These are phyloP conservation scores for Tholera decimalis DNA, from an alignment of 2,888 invertebrate species.

Conservation along the genomic window DNA sequence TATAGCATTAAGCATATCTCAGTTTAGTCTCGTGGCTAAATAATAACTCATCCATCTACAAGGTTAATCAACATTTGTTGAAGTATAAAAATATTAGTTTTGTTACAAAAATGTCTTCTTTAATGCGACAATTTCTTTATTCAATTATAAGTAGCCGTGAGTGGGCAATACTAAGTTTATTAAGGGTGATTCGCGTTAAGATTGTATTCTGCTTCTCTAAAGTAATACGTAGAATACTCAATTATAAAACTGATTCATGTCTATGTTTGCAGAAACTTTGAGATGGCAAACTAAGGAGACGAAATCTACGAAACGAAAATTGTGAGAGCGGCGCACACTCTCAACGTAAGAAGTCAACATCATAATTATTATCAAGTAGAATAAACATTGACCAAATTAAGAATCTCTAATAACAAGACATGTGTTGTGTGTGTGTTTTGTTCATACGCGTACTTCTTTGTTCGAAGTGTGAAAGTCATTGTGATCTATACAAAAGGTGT, in stretches of 20 bases:
- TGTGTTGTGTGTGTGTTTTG: constrained; percentile 16
- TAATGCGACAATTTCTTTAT: constrained; percentile 6
- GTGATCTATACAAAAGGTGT: constrained; percentile 12
- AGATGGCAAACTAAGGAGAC: constrained; percentile 59
- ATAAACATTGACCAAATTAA: constrained; percentile 50
- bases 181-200: constrained; percentile 17
- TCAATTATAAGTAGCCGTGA: constrained; percentile 3
- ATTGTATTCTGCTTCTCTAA: not conserved
- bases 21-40: no score
- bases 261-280: constrained; percentile 69
- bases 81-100: not conserved
- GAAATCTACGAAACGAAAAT: constrained; percentile 32
- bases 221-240: not conserved
- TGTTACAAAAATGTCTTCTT: not conserved
- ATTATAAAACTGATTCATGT: constrained; percentile 18
- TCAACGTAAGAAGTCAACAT: constrained; percentile 51
- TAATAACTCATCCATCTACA: no score
- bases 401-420: constrained; percentile 50
- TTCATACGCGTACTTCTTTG: constrained; percentile 4
- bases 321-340: constrained; percentile 21
- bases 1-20: no score
- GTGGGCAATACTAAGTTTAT: constrained; percentile 18
- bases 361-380: constrained; percentile 49
- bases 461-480: constrained; percentile 33
- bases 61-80: no score